Evolutionary conservation across 2,797 vertebrate genomes (phyloP).

Genomic region (Onychomys torridus): DNA sequence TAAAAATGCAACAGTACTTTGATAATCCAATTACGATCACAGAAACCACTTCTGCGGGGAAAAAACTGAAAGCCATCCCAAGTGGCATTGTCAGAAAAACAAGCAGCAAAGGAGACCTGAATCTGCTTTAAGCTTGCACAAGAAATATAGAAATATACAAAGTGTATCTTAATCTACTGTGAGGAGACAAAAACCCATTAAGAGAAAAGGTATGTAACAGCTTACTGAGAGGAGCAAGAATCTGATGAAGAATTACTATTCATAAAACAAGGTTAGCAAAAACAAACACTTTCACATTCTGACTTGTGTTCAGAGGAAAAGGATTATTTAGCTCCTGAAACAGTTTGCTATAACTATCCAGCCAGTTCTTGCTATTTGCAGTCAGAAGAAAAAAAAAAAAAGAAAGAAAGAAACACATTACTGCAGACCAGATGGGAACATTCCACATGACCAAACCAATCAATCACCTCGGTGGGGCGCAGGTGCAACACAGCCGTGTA

Average conservation of each 20-base stretch:
- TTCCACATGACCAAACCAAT: conserved; percentile 99
- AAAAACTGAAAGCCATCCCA: conserved; percentile 59
- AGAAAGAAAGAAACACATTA: conserved; percentile 93
- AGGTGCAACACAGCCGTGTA: conserved; percentile 99
- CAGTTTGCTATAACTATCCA: conserved; percentile 90
- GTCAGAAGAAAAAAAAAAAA: conserved; percentile 85
- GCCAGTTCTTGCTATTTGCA: conserved; percentile 91
- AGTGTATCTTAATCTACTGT: conserved; percentile 51
- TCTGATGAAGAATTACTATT: conserved; percentile 24
- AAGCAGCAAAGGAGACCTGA: conserved; percentile 47
- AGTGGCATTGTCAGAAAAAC: conserved; percentile 65
- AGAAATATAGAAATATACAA: conserved; percentile 55
- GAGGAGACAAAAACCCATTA: conserved; percentile 8
- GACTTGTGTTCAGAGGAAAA: conserved; percentile 84
- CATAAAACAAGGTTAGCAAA: conserved; percentile 66
- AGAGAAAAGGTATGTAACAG: conserved; percentile 32
- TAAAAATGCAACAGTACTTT: conserved; percentile 84
- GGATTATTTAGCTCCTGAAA: conserved; percentile 88
- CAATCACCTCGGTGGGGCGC: conserved; percentile 99
- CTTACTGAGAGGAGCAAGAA: conserved; percentile 13
- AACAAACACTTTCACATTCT: conserved; percentile 78
- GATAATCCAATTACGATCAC: conserved; percentile 88
- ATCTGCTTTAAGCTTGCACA: conserved; percentile 61
- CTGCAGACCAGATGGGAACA: conserved; percentile 99
- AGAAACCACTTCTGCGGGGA: too few relatives aligned